phyloP scores from a whole-genome alignment of 2,888 invertebrate genomes.

The Aspidiotus rigidus region DNA sequence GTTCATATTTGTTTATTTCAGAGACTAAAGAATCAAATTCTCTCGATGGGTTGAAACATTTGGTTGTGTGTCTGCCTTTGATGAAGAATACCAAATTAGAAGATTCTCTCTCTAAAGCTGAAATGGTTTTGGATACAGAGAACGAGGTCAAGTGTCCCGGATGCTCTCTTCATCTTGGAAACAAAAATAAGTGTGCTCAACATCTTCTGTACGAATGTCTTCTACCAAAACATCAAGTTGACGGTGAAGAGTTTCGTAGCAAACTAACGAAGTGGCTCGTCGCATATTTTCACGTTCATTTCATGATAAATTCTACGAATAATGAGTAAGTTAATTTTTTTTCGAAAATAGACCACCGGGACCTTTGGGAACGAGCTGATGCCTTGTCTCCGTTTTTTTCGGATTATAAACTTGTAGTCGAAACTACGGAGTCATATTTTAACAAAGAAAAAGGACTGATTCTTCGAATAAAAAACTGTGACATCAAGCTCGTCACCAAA shows the following conservation, averaged over 20 bases:
- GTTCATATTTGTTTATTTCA: too few relatives aligned
- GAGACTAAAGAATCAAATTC: too few relatives aligned
- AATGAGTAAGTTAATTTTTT: neutral
- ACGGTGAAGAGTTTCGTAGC: neutral
- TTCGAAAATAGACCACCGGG: neutral
- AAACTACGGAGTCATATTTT: too few relatives aligned
- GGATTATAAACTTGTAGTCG: neutral
- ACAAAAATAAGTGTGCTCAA: conserved; percentile 9
- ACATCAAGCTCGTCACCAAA: too few relatives aligned
- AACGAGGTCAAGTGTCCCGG: conserved; percentile 1
- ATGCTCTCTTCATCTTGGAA: neutral
- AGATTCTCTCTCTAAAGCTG: neutral
- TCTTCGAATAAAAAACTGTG: too few relatives aligned
- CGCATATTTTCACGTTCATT: neutral
- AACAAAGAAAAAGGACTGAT: too few relatives aligned
- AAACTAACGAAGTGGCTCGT: neutral
- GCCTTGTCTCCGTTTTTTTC: neutral
- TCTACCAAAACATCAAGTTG: neutral
- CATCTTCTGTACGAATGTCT: conserved; percentile 1
- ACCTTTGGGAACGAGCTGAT: too few relatives aligned
- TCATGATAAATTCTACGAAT: too few relatives aligned
- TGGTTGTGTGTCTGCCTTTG: too few relatives aligned
- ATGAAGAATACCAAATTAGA: neutral
- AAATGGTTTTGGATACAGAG: neutral
- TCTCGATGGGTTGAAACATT: too few relatives aligned